Evolutionary conservation across 2,797 vertebrate species (phyloP).

Genomic region (Pagetopsis macropterus): DNA sequence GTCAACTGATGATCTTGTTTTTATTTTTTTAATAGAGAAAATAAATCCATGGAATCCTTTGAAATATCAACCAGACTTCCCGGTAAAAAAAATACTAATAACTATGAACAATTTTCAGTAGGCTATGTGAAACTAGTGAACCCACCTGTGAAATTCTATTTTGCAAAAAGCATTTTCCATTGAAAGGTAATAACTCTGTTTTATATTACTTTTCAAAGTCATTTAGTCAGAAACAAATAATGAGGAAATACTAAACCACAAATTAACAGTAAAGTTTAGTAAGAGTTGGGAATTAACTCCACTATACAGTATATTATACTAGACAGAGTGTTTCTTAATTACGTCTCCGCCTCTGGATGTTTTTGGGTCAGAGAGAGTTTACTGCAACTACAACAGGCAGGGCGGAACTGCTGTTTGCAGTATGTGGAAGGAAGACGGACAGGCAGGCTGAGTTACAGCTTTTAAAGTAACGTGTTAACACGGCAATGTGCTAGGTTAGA

Average conservation of each 20-base stretch:
- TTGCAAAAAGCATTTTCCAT: background rate
- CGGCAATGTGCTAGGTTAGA: slow-evolving; percentile 3
- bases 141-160: background rate
- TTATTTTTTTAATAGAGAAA: too few relatives aligned
- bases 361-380: slow-evolving; percentile 77
- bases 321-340: slow-evolving; percentile 12
- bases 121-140: background rate
- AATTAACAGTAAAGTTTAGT: background rate
- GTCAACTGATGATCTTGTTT: too few relatives aligned
- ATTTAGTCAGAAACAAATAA: background rate
- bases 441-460: slow-evolving; percentile 44
- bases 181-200: background rate
- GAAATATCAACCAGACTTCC: background rate
- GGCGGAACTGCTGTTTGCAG: slow-evolving; percentile 72
- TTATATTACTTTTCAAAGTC: background rate
- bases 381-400: slow-evolving; percentile 68
- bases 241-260: background rate
- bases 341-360: slow-evolving; percentile 69
- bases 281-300: background rate
- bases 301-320: background rate
- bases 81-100: too few relatives aligned
- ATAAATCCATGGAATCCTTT: background rate
- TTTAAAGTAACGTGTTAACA: slow-evolving; percentile 5
- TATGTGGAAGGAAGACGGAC: slow-evolving; percentile 52
- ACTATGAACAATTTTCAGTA: background rate